Conservation (phyloP, 1,140 invertebrate genomes). For the Drosophila arizonae region DNA sequence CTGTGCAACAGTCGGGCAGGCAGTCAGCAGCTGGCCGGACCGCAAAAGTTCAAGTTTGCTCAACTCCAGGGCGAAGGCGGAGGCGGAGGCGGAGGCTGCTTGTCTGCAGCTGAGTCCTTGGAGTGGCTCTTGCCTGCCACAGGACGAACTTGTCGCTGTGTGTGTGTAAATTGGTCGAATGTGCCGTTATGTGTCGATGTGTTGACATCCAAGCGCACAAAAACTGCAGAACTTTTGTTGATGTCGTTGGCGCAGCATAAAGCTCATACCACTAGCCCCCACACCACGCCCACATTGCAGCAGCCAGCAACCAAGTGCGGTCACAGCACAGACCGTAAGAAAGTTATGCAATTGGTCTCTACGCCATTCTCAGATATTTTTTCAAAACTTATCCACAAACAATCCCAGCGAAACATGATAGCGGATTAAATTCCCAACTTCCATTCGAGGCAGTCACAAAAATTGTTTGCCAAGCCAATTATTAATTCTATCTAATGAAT, state of each 20-base stretch:
- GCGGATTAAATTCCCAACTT: neutral
- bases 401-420: slow-evolving; percentile 4
- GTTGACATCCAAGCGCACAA: slow-evolving; percentile 76
- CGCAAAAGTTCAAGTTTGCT: slow-evolving; percentile 78
- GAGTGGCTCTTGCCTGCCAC: slow-evolving; percentile 46
- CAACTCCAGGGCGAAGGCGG: slow-evolving; percentile 16
- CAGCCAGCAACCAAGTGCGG: slow-evolving; percentile 27
- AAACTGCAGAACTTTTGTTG: slow-evolving; percentile 51
- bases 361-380: slow-evolving; percentile 24
- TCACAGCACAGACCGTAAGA: slow-evolving; percentile 38
- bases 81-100: slow-evolving; percentile 31
- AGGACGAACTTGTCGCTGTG: slow-evolving; percentile 35
- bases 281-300: neutral
- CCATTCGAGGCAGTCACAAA: neutral
- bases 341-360: slow-evolving; percentile 38
- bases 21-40: slow-evolving; percentile 55
- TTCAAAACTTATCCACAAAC: slow-evolving; percentile 23
- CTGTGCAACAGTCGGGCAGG: slow-evolving; percentile 55
- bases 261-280: neutral
- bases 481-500: neutral
- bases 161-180: slow-evolving; percentile 80
- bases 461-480: neutral
- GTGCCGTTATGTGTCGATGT: slow-evolving; percentile 77
- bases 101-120: slow-evolving; percentile 66
- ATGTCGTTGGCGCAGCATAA: slow-evolving; percentile 39